A percentile compares a stretch with the other conserved stretches of the same genome.
Conservation (phyloP, 1,140 invertebrate genomes). For the Dinoponera quadriceps region DNA sequence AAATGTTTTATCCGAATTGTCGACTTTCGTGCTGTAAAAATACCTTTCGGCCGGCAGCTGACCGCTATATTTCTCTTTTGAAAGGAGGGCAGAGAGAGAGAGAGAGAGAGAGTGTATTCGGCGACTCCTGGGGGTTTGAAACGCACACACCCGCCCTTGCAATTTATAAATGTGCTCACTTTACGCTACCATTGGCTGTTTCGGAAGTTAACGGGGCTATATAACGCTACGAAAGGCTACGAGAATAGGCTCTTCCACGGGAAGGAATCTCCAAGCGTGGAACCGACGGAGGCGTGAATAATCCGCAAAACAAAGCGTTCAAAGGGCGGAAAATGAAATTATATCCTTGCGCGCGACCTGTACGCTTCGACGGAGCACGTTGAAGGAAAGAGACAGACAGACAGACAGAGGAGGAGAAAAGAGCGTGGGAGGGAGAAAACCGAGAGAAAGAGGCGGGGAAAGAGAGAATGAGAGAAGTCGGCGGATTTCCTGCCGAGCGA, state of each 20-base stretch:
- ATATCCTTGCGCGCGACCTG: conserved; percentile 56
- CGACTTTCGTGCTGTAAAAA: not conserved
- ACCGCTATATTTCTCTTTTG: not conserved
- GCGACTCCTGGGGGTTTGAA: not conserved
- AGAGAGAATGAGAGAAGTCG: conserved; percentile 12
- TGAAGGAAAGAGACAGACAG: conserved; percentile 3
- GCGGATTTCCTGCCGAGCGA: conserved; percentile 52
- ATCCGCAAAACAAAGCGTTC: conserved; percentile 59
- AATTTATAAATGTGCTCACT: conserved; percentile 15
- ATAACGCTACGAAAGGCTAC: conserved; percentile 33
- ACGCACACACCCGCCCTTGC: not conserved
- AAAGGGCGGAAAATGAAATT: conserved; percentile 62
- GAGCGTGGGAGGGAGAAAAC: conserved; percentile 15
- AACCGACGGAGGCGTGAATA: conserved; percentile 54
- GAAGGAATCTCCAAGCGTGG: conserved; percentile 48
- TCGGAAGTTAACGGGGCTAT: conserved; percentile 33
- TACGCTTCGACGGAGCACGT: conserved; percentile 34
- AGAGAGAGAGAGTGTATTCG: too few species aligned
- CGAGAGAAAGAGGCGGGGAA: not conserved
- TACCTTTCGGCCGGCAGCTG: too few species aligned
- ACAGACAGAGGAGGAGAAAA: conserved; percentile 1
- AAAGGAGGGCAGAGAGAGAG: not conserved
- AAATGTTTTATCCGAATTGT: not conserved
- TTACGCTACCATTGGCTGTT: conserved; percentile 6
- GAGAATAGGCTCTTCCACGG: conserved; percentile 39